Evolutionary conservation across 2,113 vertebrate genomes (phyloP), one percentile per base, ranked within the genome.

Genomic region (Strigops habroptila): DNA sequence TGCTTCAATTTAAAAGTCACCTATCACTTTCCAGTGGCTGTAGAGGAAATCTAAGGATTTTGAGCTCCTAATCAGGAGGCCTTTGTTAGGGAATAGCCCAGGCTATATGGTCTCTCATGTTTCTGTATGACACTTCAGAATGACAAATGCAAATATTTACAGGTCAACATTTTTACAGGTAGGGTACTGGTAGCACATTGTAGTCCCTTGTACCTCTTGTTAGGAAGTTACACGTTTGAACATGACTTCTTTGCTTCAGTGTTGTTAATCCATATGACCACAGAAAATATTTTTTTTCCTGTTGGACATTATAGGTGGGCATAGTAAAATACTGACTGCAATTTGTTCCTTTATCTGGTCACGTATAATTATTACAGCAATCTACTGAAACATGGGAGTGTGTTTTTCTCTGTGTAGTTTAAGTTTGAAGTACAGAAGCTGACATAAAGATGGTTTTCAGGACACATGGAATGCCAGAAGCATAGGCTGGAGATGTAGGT

Each of bases 111-210:
- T 30, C 16, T 35, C 1, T 25, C 25, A 9, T 33, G 30, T 52
- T 86, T 67, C 33, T 14, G 15, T 60, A 13, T 12, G 23, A 22
- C 14, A 48, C 30, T 9, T 37, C 27, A 67, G 18, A 62, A 82
- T 30, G 8, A 18, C 23, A 48, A 62, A 43, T 12, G 3, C 2
- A 64, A 51, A 23, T 31, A 7, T 86, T 76, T 88, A 44, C 18
- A 7, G 8, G 39, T 49, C 8, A 24, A 21, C 33, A 31, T 70
- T 88, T 67, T 48, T 31, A 35, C 8, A 35, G 8, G 6, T 4
- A 51, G 19, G 8, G 12, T 62, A 13, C 30, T 48, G 31, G 18
- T 10, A 85, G 5, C 7, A 37, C 1, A 0, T 1, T 64, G 10
- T 46, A 62, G 8, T 27, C 10, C 6, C 10, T 19, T 73, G 2